Conservation (phyloP, 2,888 invertebrate genomes). For the Pyrrhosoma nymphula region DNA sequence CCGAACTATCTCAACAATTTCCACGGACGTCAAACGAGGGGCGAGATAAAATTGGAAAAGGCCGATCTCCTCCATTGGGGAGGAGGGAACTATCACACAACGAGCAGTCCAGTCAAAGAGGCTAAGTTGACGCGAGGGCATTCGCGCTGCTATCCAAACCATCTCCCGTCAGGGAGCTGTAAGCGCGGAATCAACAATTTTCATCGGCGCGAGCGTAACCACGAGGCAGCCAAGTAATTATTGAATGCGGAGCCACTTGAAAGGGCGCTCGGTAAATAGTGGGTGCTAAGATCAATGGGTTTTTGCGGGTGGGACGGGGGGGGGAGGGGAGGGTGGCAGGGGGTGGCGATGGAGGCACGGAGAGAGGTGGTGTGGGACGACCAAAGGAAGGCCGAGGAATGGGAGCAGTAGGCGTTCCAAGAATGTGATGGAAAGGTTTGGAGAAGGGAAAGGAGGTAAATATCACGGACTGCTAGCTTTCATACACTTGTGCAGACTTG, state of each 20-base stretch:
- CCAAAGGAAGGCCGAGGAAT: neutral
- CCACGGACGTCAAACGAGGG: neutral
- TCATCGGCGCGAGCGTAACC: constrained; percentile 59
- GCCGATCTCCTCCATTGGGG: neutral
- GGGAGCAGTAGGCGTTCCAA: constrained; percentile 6
- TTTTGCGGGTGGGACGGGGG: constrained; percentile 9
- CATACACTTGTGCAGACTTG: neutral
- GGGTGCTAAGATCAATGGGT: constrained; percentile 53
- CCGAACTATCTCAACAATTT: neutral
- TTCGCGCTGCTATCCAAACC: neutral
- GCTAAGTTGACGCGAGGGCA: constrained; percentile 16
- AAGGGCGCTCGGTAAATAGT: constrained; percentile 28
- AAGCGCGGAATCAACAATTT: constrained; percentile 36
- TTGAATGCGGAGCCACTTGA: constrained; percentile 52
- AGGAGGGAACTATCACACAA: neutral
- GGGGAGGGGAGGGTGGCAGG: neutral
- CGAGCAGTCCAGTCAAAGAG: neutral
- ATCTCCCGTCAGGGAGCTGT: constrained; percentile 48
- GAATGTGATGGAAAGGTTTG: constrained; percentile 41
- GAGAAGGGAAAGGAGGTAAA: neutral
- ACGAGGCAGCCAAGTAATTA: constrained; percentile 58
- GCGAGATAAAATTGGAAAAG: constrained; percentile 8
- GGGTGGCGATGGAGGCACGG: no score
- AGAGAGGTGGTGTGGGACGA: neutral
- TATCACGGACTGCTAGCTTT: neutral